Evolutionary conservation across 2,888 invertebrate species (phyloP).

Genomic region (Acanthacorydalis orientalis): DNA sequence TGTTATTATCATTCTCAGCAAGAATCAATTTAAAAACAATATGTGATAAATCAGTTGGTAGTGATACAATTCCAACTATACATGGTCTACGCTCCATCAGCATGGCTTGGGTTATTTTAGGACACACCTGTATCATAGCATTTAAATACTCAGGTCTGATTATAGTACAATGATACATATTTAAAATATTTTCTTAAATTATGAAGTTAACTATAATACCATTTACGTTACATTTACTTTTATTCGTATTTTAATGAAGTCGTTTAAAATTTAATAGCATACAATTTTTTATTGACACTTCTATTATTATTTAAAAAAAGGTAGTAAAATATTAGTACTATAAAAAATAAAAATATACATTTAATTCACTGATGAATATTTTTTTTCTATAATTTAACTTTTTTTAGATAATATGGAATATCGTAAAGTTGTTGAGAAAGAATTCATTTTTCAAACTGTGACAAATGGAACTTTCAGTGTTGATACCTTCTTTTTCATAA

Average conservation of each 20-base stretch:
- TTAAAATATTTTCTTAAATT: too few species aligned
- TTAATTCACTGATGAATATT: not conserved
- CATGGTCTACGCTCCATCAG: conserved; percentile 45
- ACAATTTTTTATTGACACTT: too few species aligned
- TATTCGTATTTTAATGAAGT: too few species aligned
- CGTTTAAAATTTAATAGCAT: too few species aligned
- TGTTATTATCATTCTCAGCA: conserved; percentile 62
- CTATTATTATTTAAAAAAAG: too few species aligned
- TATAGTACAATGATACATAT: too few species aligned
- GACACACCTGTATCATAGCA: conserved; percentile 60
- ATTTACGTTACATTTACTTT: too few species aligned
- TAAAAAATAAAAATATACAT: not conserved
- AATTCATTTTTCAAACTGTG: conserved; percentile 64
- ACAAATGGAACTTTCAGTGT: conserved; percentile 67
- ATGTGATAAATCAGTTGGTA: conserved; percentile 60
- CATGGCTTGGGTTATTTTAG: conserved; percentile 49
- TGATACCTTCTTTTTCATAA: conserved; percentile 66
- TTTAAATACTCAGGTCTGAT: conserved; percentile 57
- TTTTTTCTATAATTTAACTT: not conserved
- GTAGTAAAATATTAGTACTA: too few species aligned
- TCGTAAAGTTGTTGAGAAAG: conserved; percentile 51
- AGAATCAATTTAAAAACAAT: conserved; percentile 63
- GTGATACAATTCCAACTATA: conserved; percentile 61
- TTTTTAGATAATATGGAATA: conserved; percentile 54
- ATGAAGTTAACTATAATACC: too few species aligned